phyloP scores from a whole-genome alignment of 2,113 vertebrate species.

The Campylomormyrus tamandua region DNA sequence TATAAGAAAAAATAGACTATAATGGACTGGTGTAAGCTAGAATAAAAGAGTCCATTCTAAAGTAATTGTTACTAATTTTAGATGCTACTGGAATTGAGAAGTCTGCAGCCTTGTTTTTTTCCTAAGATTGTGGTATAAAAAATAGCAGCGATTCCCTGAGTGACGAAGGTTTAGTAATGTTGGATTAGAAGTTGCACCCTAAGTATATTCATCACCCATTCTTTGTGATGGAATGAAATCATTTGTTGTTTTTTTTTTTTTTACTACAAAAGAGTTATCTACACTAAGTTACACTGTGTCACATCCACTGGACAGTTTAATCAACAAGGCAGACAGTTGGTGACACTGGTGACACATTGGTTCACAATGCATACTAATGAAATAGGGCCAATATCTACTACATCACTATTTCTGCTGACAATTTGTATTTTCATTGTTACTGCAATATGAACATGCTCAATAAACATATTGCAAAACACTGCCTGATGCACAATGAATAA shows the following conservation, averaged over 20 bases:
- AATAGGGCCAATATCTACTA: background rate
- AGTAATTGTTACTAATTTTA: background rate
- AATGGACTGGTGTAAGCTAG: background rate
- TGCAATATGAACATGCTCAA: background rate
- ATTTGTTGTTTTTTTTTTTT: background rate
- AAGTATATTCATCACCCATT: background rate
- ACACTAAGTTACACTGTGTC: background rate
- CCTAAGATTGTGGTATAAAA: background rate
- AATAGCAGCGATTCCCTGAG: background rate
- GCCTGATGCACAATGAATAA: background rate
- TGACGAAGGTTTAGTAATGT: background rate
- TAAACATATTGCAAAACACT: background rate
- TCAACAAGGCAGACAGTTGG: background rate
- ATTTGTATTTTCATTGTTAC: background rate
- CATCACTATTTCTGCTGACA: background rate
- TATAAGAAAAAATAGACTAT: background rate
- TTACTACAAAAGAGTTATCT: background rate
- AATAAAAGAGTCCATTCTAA: background rate
- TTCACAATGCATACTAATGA: background rate
- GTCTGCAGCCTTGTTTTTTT: background rate
- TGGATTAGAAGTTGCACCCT: background rate
- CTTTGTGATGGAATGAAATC: background rate
- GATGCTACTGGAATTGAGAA: background rate
- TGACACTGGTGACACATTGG: background rate
- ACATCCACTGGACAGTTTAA: background rate